Percentiles rank a stretch among this genome's conserved stretches.
phyloP scores from a whole-genome alignment of 2,113 vertebrate species.

The Lycaon pictus region DNA sequence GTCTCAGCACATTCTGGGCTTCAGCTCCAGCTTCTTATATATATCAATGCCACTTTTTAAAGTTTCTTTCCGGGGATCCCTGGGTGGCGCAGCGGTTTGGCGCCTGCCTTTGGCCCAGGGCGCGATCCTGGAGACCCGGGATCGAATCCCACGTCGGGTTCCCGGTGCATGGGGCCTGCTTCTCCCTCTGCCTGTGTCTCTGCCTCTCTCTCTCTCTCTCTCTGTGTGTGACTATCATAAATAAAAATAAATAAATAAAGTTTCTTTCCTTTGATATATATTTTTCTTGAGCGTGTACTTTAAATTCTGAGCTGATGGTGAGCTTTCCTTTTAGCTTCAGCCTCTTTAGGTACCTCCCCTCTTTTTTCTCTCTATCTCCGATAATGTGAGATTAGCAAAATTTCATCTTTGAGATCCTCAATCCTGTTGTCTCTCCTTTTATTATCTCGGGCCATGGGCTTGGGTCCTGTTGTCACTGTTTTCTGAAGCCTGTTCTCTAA shows the following conservation, averaged over 20 bases:
- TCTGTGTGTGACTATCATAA: too few relatives aligned
- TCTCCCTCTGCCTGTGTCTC: too few relatives aligned
- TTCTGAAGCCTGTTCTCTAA: not conserved
- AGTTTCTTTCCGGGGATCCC: not conserved
- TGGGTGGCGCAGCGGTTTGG: too few relatives aligned
- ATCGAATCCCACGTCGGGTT: too few relatives aligned
- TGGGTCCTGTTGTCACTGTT: not conserved
- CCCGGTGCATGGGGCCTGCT: too few relatives aligned
- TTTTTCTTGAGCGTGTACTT: not conserved
- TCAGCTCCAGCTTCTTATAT: not conserved
- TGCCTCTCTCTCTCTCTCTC: too few relatives aligned
- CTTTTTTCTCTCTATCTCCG: not conserved
- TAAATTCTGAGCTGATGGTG: slow-evolving; percentile 3
- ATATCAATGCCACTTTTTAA: not conserved
- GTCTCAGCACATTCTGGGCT: slow-evolving; percentile 23
- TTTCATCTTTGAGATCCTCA: not conserved
- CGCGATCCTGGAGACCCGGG: too few relatives aligned
- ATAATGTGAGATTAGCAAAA: not conserved
- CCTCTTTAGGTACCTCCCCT: not conserved
- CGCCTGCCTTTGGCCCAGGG: too few relatives aligned
- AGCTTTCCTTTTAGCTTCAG: not conserved
- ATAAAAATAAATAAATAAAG: not conserved
- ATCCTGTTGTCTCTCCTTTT: not conserved
- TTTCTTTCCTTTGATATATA: not conserved
- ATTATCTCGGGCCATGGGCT: not conserved